These are phyloP conservation scores for Proteles cristata DNA, from an alignment of 2,113 vertebrate genomes.

Conservation along the genomic window DNA sequence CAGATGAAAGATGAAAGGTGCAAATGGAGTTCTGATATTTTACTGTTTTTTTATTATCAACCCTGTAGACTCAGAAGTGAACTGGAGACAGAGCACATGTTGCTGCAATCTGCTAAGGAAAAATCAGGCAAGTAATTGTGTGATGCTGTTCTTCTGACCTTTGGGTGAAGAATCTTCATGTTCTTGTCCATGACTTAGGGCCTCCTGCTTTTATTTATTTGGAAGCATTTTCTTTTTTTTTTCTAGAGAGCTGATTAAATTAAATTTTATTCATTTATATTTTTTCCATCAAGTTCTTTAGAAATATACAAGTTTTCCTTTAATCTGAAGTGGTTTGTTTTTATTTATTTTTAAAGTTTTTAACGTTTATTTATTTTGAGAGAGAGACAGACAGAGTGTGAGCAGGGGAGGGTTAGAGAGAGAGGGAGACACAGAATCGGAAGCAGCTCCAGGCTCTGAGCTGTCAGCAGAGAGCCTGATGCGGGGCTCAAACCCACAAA, in stretches of 20 bases:
- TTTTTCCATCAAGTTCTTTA: neutral
- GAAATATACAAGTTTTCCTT: neutral
- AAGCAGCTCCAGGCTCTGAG: too few species aligned
- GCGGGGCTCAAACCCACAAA: too few species aligned
- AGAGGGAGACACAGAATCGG: too few species aligned
- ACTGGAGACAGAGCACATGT: slow-evolving; percentile 41
- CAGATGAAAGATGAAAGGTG: neutral
- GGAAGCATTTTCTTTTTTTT: neutral
- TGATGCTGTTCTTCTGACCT: neutral
- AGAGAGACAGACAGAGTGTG: too few species aligned
- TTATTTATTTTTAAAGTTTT: too few species aligned
- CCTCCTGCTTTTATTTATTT: neutral
- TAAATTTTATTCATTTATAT: neutral
- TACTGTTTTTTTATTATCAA: neutral
- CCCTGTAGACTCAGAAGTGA: slow-evolving; percentile 80
- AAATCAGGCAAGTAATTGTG: slow-evolving; percentile 5
- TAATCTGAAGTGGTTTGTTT: neutral
- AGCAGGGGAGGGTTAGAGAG: too few species aligned
- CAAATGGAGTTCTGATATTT: neutral
- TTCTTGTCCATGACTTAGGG: rapidly evolving
- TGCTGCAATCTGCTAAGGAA: slow-evolving; percentile 37
- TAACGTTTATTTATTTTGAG: too few species aligned
- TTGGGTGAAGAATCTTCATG: rapidly evolving
- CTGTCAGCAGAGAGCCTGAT: too few species aligned
- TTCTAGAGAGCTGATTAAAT: neutral